These are phyloP conservation scores for Pyrochroa serraticornis DNA, from an alignment of 2,888 invertebrate genomes.

Conservation along the genomic window DNA sequence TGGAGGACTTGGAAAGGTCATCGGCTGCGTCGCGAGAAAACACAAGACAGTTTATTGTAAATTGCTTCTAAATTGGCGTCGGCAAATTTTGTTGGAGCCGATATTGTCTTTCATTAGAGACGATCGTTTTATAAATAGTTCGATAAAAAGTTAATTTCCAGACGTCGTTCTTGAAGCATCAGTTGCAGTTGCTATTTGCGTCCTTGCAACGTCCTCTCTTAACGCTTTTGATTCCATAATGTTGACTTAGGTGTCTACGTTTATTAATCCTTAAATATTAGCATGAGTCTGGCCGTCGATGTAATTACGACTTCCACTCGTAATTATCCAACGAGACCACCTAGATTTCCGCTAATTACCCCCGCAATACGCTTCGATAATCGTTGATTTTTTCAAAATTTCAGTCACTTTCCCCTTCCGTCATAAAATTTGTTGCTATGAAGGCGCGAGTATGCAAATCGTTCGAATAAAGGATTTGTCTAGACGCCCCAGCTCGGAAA, in stretches of 20 bases:
- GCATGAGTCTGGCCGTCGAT: slow-evolving; percentile 3
- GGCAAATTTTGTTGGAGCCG: neutral
- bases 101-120: too few species aligned
- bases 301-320: slow-evolving; percentile 10
- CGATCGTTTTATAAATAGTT: too few species aligned
- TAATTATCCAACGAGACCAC: slow-evolving; percentile 7
- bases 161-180: too few species aligned
- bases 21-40: too few species aligned
- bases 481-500: slow-evolving; percentile 32
- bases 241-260: slow-evolving; percentile 6
- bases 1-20: too few species aligned
- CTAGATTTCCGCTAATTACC: slow-evolving; percentile 5
- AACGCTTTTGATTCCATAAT: neutral
- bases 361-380: neutral
- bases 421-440: slow-evolving; percentile 20
- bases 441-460: slow-evolving; percentile 25
- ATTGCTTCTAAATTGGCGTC: too few species aligned
- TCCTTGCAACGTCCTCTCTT: neutral
- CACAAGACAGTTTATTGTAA: too few species aligned
- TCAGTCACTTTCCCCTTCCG: neutral
- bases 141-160: too few species aligned
- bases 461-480: slow-evolving; percentile 28
- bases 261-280: slow-evolving; percentile 1
- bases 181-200: too few species aligned
- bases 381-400: neutral